Conservation (phyloP, 2,797 vertebrate species). For the Telmatherina bonti region DNA sequence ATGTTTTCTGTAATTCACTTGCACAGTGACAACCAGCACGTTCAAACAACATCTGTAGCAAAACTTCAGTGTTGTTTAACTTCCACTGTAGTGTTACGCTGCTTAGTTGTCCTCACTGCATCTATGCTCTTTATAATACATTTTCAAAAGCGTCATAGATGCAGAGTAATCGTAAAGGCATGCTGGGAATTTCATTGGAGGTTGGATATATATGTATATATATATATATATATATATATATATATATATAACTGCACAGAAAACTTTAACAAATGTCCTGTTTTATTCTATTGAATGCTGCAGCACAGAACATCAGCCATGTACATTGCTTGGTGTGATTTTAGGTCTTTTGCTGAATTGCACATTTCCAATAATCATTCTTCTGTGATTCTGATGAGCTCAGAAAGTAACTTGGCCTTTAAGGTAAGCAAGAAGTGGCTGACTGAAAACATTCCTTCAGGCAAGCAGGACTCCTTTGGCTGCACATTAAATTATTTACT, state of each 20-base stretch:
- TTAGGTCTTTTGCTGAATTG: slow-evolving; percentile 35
- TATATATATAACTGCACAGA: slow-evolving; percentile 12
- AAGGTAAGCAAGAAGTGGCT: slow-evolving; percentile 18
- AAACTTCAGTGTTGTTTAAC: slow-evolving; percentile 25
- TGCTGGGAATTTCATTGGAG: neutral
- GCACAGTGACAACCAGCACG: slow-evolving; percentile 38
- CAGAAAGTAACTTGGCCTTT: slow-evolving; percentile 5
- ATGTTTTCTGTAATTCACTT: slow-evolving; percentile 14
- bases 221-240: neutral
- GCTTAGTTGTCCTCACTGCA: slow-evolving; percentile 12
- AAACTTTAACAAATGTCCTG: neutral
- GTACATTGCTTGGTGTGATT: slow-evolving; percentile 9
- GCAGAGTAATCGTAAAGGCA: neutral
- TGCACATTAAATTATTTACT: slow-evolving; percentile 1
- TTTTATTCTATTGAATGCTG: slow-evolving; percentile 17
- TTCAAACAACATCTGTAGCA: slow-evolving; percentile 6
- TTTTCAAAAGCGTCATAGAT: slow-evolving; percentile 6
- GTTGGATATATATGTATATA: no score
- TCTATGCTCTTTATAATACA: slow-evolving; percentile 20
- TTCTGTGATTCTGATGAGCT: slow-evolving; percentile 36
- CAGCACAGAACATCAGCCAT: slow-evolving; percentile 19
- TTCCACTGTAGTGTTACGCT: slow-evolving; percentile 24
- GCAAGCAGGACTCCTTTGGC: slow-evolving; percentile 21
- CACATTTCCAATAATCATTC: slow-evolving; percentile 28
- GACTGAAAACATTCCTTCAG: slow-evolving; percentile 69